Evolutionary conservation across 2,888 invertebrate species (phyloP).

Genomic region (Notocelia uddmanniana): DNA sequence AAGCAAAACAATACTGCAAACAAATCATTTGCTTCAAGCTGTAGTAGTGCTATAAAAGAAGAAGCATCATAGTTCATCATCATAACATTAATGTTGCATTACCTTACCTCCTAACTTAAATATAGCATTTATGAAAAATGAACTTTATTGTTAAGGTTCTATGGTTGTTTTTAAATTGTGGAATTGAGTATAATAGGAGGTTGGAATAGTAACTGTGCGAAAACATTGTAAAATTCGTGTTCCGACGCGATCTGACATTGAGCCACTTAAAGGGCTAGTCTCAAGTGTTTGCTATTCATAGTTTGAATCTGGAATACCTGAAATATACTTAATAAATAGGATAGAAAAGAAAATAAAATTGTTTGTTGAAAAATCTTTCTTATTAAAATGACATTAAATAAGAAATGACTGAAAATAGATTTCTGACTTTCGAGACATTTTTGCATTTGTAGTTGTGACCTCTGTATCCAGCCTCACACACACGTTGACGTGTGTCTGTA

Average conservation of each 20-base stretch:
- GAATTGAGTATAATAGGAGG: background rate
- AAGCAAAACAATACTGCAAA: conserved; percentile 26
- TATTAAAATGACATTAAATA: no score
- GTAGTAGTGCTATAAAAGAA: conserved; percentile 51
- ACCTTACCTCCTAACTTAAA: background rate
- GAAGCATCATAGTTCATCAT: conserved; percentile 53
- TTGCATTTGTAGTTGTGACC: no score
- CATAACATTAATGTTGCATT: conserved; percentile 46
- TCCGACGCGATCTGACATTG: conserved; percentile 58
- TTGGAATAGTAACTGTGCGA: conserved; percentile 30
- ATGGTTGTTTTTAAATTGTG: conserved; percentile 16
- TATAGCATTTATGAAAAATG: background rate
- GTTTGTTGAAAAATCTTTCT: no score
- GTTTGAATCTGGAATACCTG: background rate
- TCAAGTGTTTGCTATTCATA: conserved; percentile 46
- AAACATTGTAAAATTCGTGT: conserved; percentile 63
- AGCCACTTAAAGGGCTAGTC: conserved; percentile 53
- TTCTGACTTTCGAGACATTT: no score
- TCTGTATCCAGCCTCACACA: no score
- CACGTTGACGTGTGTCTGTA: no score
- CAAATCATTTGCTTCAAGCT: conserved; percentile 32
- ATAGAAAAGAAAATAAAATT: no score
- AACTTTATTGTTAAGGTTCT: background rate
- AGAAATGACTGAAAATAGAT: no score
- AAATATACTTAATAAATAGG: no score